Evolutionary conservation across 2,113 vertebrate species (phyloP), one percentile per base, ranked within the genome.

Genomic region (Anarrhichthys ocellatus): DNA sequence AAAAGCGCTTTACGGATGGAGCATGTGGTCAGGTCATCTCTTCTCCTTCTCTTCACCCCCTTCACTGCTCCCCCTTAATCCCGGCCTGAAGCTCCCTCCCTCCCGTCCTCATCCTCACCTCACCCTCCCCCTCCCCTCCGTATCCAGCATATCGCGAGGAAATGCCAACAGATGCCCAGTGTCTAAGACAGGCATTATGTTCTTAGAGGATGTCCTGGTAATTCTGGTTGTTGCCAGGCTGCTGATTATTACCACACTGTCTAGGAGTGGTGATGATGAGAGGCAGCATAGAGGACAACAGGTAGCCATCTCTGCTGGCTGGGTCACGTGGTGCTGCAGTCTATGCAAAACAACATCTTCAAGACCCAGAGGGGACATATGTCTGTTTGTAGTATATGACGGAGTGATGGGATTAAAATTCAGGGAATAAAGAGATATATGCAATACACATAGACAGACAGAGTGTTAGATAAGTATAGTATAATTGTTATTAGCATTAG

Each of bases 131-230:
- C 88, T 92, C 56, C 24, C 92, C 91, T 29, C 63, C 73, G 90
- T 83, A 82, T 92, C 90, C 80, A 89, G 91, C 89, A 89, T 73
- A 92, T 82, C 71, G 20, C 48, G 3, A 78, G 90, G 91, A 94
- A 95, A 96, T 92, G 91, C 92, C 94, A 95, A 92, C 96, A 97
- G 96, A 96, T 97, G 96, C 94, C 94, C 80, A 42, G 74, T 2
- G 85, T 95, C 96, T 95, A 94, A 96, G 89, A 95, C 92, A 88
- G 94, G 95, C 95, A 95, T 96, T 95, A 96, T 96, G 94, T 94
- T 92, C 95, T 96, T 96, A 96, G 87, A 91, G 93, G 91, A 94
- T 91, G 88, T 94, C 90, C 90, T 76, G 87, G 88, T 88, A 92
- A 95, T 92, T 86, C 93, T 89, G 93, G 56, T 90, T 90, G 91